phyloP scores from a whole-genome alignment of 2,888 invertebrate genomes.

The Formica aserva region DNA sequence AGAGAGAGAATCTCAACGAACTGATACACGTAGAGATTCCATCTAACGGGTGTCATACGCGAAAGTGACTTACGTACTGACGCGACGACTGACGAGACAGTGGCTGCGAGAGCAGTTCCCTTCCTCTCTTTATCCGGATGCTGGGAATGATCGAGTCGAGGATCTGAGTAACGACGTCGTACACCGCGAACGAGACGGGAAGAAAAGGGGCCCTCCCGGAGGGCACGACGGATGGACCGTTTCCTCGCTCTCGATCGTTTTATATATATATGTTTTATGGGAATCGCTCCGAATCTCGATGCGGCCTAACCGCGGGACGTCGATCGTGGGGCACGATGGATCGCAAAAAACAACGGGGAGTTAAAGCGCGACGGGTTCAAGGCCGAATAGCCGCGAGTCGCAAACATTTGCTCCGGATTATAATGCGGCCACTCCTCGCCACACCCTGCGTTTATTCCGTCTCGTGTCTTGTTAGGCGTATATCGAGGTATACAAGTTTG shows the following conservation, averaged over 20 bases:
- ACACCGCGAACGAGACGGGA: conserved; percentile 12
- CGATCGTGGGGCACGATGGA: not conserved
- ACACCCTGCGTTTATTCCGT: conserved; percentile 71
- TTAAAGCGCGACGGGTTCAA: conserved; percentile 65
- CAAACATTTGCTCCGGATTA: conserved; percentile 65
- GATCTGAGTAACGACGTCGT: conserved; percentile 61
- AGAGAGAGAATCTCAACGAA: conserved; percentile 74
- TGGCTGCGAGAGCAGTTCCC: not conserved
- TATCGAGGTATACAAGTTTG: conserved; percentile 26
- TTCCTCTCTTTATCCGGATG: not conserved
- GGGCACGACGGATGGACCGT: conserved; percentile 27
- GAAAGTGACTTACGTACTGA: conserved; percentile 70
- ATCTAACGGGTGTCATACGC: conserved; percentile 78
- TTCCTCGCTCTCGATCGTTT: conserved; percentile 10
- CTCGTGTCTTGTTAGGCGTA: conserved; percentile 61
- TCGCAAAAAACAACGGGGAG: not conserved
- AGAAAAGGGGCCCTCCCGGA: conserved; percentile 43
- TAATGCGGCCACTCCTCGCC: conserved; percentile 71
- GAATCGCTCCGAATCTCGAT: conserved; percentile 27
- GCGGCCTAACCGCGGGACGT: not conserved
- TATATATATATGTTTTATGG: conserved; percentile 8
- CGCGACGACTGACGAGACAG: conserved; percentile 36
- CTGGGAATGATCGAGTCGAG: conserved; percentile 41
- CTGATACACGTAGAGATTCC: conserved; percentile 74
- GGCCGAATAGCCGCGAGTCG: conserved; percentile 57